Percentiles rank a stretch among this genome's conserved stretches.
Evolutionary conservation across 2,113 vertebrate genomes (phyloP).

Genomic region (Turnix velox): DNA sequence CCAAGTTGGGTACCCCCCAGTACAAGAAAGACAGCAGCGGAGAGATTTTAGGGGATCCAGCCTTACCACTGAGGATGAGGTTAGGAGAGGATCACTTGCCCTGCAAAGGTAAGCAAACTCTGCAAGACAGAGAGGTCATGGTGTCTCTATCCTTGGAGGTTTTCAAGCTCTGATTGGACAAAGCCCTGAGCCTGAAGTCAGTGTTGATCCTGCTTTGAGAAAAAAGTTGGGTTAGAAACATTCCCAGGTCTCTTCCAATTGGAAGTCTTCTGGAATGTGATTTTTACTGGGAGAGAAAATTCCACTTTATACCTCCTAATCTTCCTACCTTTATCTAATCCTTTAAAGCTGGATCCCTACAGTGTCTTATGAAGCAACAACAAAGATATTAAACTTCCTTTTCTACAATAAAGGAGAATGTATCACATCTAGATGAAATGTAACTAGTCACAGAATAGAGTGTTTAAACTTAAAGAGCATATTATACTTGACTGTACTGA

Average conservation of each 20-base stretch:
- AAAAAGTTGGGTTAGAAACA: not conserved
- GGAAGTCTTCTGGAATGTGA: not conserved
- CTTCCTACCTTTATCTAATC: not conserved
- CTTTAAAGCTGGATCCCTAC: not conserved
- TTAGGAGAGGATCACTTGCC: not conserved
- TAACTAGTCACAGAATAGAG: not conserved
- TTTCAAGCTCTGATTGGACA: not conserved
- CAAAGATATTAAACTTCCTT: not conserved
- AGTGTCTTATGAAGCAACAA: not conserved
- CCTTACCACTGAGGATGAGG: fast-evolving
- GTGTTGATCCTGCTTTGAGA: not conserved
- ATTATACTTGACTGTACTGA: not conserved
- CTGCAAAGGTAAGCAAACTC: not conserved
- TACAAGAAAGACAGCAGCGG: not conserved
- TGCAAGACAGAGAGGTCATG: not conserved
- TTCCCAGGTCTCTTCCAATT: not conserved
- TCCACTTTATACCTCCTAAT: not conserved
- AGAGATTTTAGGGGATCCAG: not conserved
- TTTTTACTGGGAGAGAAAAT: not conserved
- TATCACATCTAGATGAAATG: not conserved
- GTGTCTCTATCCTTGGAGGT: not conserved
- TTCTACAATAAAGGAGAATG: not conserved
- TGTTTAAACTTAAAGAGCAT: not conserved
- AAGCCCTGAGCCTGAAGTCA: not conserved
- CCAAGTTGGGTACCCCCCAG: not conserved